These are phyloP conservation scores for Dissostichus mawsoni DNA, from an alignment of 2,113 vertebrate genomes.

Conservation along the genomic window DNA sequence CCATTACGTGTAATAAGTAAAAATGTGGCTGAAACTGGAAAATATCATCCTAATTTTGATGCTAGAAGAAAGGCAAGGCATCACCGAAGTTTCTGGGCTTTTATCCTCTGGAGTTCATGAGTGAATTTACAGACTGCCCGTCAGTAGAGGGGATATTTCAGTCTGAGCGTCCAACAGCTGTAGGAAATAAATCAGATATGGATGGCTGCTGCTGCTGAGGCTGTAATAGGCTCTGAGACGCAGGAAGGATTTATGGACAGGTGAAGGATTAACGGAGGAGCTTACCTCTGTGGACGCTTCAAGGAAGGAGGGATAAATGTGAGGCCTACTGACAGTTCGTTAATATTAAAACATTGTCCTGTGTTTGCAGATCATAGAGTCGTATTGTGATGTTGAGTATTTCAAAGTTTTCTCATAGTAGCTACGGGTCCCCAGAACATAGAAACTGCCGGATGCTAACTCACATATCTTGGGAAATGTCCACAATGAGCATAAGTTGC, in stretches of 20 bases:
- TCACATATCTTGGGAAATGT: too few species aligned
- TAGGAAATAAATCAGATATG: neutral
- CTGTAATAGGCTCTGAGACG: neutral
- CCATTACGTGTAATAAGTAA: neutral
- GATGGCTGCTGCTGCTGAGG: neutral
- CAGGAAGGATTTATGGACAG: slow-evolving; percentile 27
- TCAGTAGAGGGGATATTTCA: neutral
- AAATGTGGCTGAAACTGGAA: neutral
- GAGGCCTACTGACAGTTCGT: neutral
- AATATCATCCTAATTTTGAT: neutral
- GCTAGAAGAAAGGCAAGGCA: neutral
- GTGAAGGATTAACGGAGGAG: slow-evolving; percentile 19
- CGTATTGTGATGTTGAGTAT: too few species aligned
- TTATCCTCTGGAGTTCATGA: neutral
- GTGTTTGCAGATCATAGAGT: too few species aligned
- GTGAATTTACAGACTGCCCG: too few species aligned
- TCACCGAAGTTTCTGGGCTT: neutral
- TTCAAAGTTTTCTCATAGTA: too few species aligned
- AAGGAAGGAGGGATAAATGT: slow-evolving; percentile 12
- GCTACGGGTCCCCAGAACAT: too few species aligned
- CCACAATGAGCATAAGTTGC: too few species aligned
- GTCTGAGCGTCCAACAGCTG: neutral
- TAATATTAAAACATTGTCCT: neutral
- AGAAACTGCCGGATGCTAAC: too few species aligned
- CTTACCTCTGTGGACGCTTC: neutral